A percentile compares a stretch with the other conserved stretches of the same genome.
These are phyloP conservation scores for Tenthredo notha DNA, from an alignment of 2,888 invertebrate genomes.

Conservation along the genomic window DNA sequence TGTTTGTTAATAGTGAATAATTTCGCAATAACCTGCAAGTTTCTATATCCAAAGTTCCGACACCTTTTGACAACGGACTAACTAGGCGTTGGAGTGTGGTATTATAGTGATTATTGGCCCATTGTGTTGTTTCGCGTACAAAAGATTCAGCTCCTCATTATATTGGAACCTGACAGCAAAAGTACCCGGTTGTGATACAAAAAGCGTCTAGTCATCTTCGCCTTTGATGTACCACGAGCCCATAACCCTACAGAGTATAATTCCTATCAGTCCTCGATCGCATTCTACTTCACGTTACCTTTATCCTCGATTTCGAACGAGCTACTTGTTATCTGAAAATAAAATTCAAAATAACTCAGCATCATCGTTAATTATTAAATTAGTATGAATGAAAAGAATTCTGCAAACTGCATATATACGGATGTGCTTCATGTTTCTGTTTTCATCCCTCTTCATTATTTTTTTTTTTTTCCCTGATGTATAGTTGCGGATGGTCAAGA, in stretches of 20 bases:
- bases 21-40: neutral
- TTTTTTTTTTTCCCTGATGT: neutral
- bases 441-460: neutral
- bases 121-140: constrained; percentile 42
- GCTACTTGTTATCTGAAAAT: neutral
- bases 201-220: constrained; percentile 38
- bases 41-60: neutral
- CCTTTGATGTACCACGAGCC: constrained; percentile 31
- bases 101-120: constrained; percentile 49
- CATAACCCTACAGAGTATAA: neutral
- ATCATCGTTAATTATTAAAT: neutral
- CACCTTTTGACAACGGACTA: constrained; percentile 35
- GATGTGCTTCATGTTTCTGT: neutral
- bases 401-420: neutral
- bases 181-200: constrained; percentile 24
- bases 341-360: neutral
- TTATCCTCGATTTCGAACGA: neutral
- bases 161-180: constrained; percentile 45
- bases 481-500: neutral
- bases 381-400: neutral
- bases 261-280: constrained; percentile 14
- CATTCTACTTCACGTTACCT: neutral
- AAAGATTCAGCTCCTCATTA: constrained; percentile 50
- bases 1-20: neutral
- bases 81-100: constrained; percentile 25